phyloP scores from a whole-genome alignment of 2,113 vertebrate species.

The Melospiza melodia region DNA sequence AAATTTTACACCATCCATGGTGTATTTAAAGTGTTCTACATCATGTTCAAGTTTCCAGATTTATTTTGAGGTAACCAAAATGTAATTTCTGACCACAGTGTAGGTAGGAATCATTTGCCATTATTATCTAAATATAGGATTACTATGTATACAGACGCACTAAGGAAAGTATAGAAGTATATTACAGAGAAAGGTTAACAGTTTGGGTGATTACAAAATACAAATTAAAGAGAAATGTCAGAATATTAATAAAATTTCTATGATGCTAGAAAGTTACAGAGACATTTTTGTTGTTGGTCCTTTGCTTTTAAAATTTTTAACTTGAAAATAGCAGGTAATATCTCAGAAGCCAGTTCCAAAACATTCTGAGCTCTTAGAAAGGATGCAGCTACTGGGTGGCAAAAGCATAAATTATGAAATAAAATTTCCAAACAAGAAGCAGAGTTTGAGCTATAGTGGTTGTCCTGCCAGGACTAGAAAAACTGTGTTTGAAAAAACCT shows the following conservation, averaged over 20 bases:
- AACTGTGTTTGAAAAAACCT: neutral
- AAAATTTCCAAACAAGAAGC: neutral
- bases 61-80: neutral
- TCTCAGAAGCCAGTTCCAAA: neutral
- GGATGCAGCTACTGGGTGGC: neutral
- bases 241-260: neutral
- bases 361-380: neutral
- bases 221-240: neutral
- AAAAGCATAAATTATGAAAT: neutral
- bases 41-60: neutral
- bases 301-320: neutral
- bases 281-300: neutral
- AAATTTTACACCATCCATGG: neutral
- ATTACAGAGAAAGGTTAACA: neutral
- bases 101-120: neutral
- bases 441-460: neutral
- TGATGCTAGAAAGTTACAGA: neutral
- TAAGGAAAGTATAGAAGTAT: neutral
- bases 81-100: neutral
- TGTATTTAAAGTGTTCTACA: neutral
- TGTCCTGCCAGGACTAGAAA: neutral
- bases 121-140: neutral
- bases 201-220: neutral
- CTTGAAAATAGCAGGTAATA: neutral
- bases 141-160: neutral